A percentile compares a stretch with the other conserved stretches of the same genome.
Conservation (phyloP, 2,797 vertebrate genomes). For the Macropodus opercularis region DNA sequence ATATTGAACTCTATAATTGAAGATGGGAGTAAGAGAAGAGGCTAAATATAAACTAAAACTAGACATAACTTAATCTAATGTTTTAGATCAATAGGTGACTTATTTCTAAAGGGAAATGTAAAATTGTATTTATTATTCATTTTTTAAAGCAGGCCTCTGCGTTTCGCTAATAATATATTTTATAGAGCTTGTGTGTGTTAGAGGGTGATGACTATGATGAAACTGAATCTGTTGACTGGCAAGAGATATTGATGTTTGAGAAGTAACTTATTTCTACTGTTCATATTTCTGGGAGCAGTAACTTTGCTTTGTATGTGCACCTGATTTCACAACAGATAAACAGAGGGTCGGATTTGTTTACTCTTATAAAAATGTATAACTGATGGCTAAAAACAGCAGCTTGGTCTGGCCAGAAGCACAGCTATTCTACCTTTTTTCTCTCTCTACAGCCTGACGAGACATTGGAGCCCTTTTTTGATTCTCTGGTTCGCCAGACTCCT, state of each 20-base stretch:
- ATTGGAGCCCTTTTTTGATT: constrained; percentile 97
- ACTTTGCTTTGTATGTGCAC: neutral
- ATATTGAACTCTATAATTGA: neutral
- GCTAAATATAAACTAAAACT: too few relatives aligned
- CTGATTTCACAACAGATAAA: neutral
- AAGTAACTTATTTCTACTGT: too few relatives aligned
- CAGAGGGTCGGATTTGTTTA: neutral
- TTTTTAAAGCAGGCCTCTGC: neutral
- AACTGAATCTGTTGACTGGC: too few relatives aligned
- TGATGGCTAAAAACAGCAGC: constrained; percentile 8
- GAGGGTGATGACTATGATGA: neutral
- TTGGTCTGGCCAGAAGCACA: neutral
- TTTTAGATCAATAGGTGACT: neutral
- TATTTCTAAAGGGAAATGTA: neutral
- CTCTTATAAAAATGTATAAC: neutral
- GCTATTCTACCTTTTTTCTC: neutral
- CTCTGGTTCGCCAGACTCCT: constrained; percentile 92
- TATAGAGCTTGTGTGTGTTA: neutral
- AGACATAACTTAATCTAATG: too few relatives aligned
- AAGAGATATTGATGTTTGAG: too few relatives aligned
- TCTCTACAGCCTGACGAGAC: constrained; percentile 89
- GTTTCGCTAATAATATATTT: neutral
- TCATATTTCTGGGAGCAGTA: too few relatives aligned
- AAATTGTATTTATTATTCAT: neutral
- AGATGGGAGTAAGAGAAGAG: neutral